Evolutionary conservation across 2,113 vertebrate species (phyloP), one percentile per base, ranked within the genome.

Genomic region (Scomber colias): DNA sequence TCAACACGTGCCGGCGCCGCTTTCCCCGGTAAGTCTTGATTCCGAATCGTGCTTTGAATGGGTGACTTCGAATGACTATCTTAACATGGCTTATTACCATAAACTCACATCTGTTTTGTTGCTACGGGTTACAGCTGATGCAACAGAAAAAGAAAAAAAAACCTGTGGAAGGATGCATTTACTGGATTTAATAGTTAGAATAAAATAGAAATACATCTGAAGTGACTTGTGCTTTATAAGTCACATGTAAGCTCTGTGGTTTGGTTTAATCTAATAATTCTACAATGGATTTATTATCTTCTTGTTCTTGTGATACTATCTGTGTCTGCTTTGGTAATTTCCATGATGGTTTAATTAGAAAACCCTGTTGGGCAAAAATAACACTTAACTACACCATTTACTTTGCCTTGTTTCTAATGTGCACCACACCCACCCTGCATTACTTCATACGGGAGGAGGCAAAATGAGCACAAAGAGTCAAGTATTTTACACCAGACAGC

Each of bases 1-100:
- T 56, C 70, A 68, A 62, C 54, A 45, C 10, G 1, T 61, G 64
- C 49, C 12, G 27, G 11, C 53, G 15, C 12, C 3, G n/a, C 15
- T 60, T 72, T 35, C 64, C 64, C 66, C 3, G 80, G 88, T 90
- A 60, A 87, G 87, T 87, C 54, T 63, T 4, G 4, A 27, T 3
- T 11, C n/a, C 8, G 24, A 68, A 14, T 65, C 27, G 11, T 46
- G 12, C 30, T 73, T 16, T 79, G 7, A 65, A 55, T 17, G 4
- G 35, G 55, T 6, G 7, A 31, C 3, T 27, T 40, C 49, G 31
- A 15, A 48, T 19, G 21, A 63, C 16, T 69, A n/a, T 24, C 6
- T 61, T 31, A 8, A 57, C 15, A 3, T 17, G 16, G 31, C n/a
- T 73, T 21, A 54, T 55, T 61, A 71, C 1, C 12, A 48, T 40